Evolutionary conservation across 1,140 invertebrate genomes (phyloP).

Genomic region (Helicoverpa armigera): DNA sequence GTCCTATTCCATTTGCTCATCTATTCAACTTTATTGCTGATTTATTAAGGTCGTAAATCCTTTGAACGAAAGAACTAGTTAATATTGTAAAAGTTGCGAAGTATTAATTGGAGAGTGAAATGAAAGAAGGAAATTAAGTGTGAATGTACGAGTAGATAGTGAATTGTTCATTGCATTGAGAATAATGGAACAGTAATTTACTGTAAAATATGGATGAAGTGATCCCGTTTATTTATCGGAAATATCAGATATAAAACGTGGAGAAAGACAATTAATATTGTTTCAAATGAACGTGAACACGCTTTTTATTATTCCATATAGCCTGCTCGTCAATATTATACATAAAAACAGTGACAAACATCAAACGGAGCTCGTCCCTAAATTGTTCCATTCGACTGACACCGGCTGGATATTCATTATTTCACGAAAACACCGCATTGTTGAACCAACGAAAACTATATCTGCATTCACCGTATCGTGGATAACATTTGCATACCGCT

Average conservation of each 20-base stretch:
- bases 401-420: conserved; percentile 50
- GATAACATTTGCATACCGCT: conserved; percentile 77
- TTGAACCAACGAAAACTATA: conserved; percentile 57
- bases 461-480: conserved; percentile 42
- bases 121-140: conserved; percentile 39
- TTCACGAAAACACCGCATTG: conserved; percentile 43
- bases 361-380: conserved; percentile 34
- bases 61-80: neutral
- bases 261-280: too few relatives aligned
- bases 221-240: neutral
- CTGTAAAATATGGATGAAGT: neutral
- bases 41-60: neutral
- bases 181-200: neutral
- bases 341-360: conserved; percentile 21
- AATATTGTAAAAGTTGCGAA: conserved; percentile 24
- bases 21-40: neutral
- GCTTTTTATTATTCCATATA: neutral
- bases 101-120: conserved; percentile 37
- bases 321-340: neutral
- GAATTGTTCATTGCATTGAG: conserved; percentile 21
- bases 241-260: neutral
- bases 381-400: conserved; percentile 49
- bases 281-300: neutral
- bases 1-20: conserved; percentile 25
- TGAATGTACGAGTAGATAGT: conserved; percentile 31